Evolutionary conservation across 2,888 invertebrate genomes (phyloP).

Genomic region (Chymomyza procnemis): DNA sequence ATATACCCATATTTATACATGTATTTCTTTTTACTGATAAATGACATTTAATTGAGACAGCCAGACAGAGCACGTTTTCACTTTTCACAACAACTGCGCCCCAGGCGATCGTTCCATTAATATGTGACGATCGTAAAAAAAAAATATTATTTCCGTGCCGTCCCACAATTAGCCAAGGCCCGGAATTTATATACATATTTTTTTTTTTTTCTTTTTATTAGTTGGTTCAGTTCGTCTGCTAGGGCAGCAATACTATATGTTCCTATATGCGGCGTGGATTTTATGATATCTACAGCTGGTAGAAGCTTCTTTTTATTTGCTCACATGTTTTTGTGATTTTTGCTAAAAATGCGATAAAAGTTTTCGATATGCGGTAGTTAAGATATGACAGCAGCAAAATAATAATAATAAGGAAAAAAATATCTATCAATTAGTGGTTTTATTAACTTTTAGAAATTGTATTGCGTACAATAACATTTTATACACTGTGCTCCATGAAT

Average conservation of each 20-base stretch:
- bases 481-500: too few relatives aligned
- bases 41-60: constrained; percentile 65
- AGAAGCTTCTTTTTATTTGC: constrained; percentile 57
- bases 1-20: constrained; percentile 24
- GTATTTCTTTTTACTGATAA: constrained; percentile 57
- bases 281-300: constrained; percentile 34
- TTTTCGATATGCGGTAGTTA: not conserved
- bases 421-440: not conserved
- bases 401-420: not conserved
- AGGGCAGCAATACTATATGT: constrained; percentile 8
- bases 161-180: constrained; percentile 4
- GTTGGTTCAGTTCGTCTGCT: not conserved
- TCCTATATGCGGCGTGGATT: constrained; percentile 12
- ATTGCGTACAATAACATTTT: not conserved
- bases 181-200: not conserved
- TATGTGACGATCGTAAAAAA: not conserved
- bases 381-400: not conserved
- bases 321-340: constrained; percentile 53
- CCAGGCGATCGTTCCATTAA: constrained; percentile 2
- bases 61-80: constrained; percentile 55
- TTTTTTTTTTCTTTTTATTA: not conserved
- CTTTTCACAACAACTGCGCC: constrained; percentile 21
- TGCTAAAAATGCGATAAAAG: constrained; percentile 36
- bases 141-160: not conserved
- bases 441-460: not conserved